Evolutionary conservation across 2,888 invertebrate genomes (phyloP).

Genomic region (Athrips mouffetella): DNA sequence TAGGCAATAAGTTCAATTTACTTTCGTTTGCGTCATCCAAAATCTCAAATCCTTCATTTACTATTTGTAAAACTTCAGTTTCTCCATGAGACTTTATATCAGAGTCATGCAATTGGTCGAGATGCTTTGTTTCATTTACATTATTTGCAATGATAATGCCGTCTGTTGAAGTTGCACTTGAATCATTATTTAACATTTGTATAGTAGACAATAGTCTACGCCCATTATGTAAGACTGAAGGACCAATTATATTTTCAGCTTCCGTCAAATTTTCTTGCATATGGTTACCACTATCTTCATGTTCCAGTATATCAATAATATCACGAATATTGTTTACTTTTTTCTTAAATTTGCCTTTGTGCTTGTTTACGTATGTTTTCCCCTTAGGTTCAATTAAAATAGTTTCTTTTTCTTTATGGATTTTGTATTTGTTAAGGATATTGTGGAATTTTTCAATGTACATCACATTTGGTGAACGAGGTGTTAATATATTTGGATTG

Average conservation of each 20-base stretch:
- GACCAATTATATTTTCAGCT: constrained; percentile 39
- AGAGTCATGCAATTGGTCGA: constrained; percentile 11
- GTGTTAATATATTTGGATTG: constrained; percentile 53
- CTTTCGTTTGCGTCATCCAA: constrained; percentile 12
- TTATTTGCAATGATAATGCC: neutral
- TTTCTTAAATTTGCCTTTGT: constrained; percentile 29
- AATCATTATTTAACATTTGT: neutral
- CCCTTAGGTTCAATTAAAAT: constrained; percentile 19
- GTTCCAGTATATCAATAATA: constrained; percentile 57
- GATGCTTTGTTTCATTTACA: constrained; percentile 4
- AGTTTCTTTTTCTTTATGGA: constrained; percentile 21
- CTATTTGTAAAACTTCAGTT: neutral
- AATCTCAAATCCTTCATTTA: neutral
- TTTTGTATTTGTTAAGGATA: constrained; percentile 41
- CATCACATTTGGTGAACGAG: constrained; percentile 38
- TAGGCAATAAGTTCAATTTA: constrained; percentile 39
- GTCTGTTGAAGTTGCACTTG: neutral
- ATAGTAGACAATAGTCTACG: constrained; percentile 11
- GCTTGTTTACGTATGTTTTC: constrained; percentile 18
- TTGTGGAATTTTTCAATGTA: constrained; percentile 51
- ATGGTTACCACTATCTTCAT: constrained; percentile 28
- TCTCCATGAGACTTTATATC: neutral
- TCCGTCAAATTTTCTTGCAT: constrained; percentile 42
- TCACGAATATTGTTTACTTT: constrained; percentile 63
- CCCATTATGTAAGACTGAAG: neutral